phyloP scores from a whole-genome alignment of 2,888 invertebrate species.

The Archaeoteleia sp. region DNA sequence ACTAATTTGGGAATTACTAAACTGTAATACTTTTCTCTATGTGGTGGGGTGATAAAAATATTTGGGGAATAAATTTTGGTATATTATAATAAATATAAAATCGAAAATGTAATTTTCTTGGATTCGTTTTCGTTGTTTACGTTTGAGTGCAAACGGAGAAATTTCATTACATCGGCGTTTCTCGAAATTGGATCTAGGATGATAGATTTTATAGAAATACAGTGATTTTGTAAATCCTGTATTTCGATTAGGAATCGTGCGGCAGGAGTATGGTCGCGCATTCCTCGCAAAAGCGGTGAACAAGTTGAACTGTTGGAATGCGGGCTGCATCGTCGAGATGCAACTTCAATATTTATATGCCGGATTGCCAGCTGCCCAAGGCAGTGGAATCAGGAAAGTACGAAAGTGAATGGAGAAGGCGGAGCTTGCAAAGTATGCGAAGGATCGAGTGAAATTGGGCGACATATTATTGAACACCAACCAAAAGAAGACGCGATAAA shows the following conservation, averaged over 20 bases:
- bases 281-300: slow-evolving; percentile 28
- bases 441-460: slow-evolving; percentile 65
- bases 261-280: slow-evolving; percentile 22
- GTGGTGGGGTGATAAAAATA: neutral
- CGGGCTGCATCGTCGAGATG: slow-evolving; percentile 61
- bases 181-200: slow-evolving; percentile 6
- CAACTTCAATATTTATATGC: slow-evolving; percentile 64
- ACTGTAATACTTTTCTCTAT: no score
- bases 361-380: slow-evolving; percentile 61
- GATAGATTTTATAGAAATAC: slow-evolving; percentile 36
- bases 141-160: slow-evolving; percentile 1
- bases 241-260: slow-evolving; percentile 37
- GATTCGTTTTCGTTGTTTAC: slow-evolving; percentile 16
- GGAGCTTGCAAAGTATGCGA: slow-evolving; percentile 59
- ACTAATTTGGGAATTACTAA: no score
- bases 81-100: neutral
- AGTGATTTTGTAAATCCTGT: slow-evolving; percentile 41
- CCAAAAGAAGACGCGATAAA: slow-evolving; percentile 48
- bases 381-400: slow-evolving; percentile 52
- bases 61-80: neutral
- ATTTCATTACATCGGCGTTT: slow-evolving; percentile 17
- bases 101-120: slow-evolving; percentile 3
- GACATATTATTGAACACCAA: slow-evolving; percentile 63
- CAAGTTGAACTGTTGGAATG: slow-evolving; percentile 51
- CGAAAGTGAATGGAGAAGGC: slow-evolving; percentile 34